Evolutionary conservation across 2,888 invertebrate species (phyloP).

Genomic region (Idaea dimidiata): DNA sequence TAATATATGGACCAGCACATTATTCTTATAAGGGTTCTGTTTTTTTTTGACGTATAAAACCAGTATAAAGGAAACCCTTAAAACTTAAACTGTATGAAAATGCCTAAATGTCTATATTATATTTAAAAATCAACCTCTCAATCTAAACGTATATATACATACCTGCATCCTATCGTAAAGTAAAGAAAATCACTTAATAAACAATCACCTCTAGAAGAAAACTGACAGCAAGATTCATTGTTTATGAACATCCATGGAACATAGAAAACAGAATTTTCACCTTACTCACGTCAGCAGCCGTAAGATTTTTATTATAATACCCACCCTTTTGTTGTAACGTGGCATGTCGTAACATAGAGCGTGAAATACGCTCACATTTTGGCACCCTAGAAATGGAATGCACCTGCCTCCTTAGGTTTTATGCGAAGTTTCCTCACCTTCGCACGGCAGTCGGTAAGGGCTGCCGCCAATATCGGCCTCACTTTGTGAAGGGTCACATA

Average conservation of each 20-base stretch:
- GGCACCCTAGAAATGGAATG: constrained; percentile 76
- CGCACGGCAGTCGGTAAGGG: constrained; percentile 68
- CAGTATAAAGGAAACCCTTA: too few species aligned
- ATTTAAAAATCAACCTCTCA: background rate
- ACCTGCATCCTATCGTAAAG: too few species aligned
- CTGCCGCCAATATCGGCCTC: constrained; percentile 76
- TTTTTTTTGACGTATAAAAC: too few species aligned
- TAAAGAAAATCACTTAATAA: too few species aligned
- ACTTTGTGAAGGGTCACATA: constrained; percentile 78
- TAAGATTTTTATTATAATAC: constrained; percentile 75
- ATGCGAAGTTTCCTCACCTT: constrained; percentile 78
- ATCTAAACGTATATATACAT: too few species aligned
- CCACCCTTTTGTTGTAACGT: constrained; percentile 66
- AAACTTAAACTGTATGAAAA: too few species aligned
- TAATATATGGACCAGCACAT: too few species aligned
- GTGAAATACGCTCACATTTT: constrained; percentile 77
- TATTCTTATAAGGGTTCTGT: too few species aligned
- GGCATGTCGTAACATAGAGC: constrained; percentile 41
- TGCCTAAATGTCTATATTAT: too few species aligned
- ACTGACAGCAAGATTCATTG: background rate
- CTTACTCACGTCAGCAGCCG: constrained; percentile 52
- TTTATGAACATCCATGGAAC: background rate
- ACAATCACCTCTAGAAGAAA: background rate
- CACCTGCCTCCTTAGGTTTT: constrained; percentile 80
- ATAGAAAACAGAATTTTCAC: constrained; percentile 34